Conservation (phyloP, 2,888 invertebrate genomes). For the Punctoribates punctum region DNA sequence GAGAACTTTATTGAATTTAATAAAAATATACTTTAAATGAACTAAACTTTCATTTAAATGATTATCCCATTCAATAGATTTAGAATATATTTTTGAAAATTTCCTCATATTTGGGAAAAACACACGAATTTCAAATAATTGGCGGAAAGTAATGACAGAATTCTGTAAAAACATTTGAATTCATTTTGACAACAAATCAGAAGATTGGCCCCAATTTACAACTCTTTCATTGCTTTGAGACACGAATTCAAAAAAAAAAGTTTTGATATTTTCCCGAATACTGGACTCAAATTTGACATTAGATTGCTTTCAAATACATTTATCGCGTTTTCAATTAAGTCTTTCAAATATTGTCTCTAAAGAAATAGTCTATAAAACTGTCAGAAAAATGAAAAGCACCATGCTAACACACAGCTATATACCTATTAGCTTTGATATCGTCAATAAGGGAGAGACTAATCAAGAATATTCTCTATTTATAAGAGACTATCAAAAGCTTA, state of each 20-base stretch:
- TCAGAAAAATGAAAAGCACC: too few relatives aligned
- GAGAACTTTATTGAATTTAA: neutral
- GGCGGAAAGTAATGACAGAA: neutral
- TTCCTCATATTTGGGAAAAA: neutral
- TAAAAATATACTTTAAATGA: neutral
- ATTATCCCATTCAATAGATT: too few relatives aligned
- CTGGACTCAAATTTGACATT: too few relatives aligned
- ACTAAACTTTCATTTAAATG: too few relatives aligned
- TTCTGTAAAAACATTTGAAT: neutral
- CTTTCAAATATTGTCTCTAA: too few relatives aligned
- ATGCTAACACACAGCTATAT: too few relatives aligned
- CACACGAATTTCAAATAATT: neutral
- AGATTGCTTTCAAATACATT: neutral
- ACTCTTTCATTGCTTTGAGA: neutral
- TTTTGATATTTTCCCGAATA: slow-evolving; percentile 13
- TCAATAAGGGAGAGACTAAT: too few relatives aligned
- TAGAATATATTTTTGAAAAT: too few relatives aligned
- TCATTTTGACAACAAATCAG: neutral
- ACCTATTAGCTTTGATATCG: too few relatives aligned
- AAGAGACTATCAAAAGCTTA: too few relatives aligned
- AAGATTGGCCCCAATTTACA: neutral
- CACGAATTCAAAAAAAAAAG: neutral
- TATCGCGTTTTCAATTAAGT: neutral
- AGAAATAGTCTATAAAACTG: too few relatives aligned
- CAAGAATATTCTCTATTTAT: too few relatives aligned